A percentile compares a stretch with the other conserved stretches of the same genome.
Conservation (phyloP, 2,888 invertebrate genomes). For the Hylaea fasciaria region DNA sequence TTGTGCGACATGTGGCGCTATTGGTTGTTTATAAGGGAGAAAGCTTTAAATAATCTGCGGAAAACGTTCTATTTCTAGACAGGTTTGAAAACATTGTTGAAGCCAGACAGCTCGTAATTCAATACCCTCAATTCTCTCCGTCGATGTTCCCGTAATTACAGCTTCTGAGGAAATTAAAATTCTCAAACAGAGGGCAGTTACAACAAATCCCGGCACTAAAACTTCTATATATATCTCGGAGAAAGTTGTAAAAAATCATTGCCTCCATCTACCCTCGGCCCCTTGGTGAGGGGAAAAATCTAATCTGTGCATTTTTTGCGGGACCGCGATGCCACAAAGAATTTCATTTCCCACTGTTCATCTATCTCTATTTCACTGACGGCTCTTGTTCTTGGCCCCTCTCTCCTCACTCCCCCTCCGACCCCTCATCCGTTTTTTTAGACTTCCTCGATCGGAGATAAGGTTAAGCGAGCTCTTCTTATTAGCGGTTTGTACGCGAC, state of each 20-base stretch:
- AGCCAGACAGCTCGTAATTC: constrained; percentile 32
- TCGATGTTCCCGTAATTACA: constrained; percentile 36
- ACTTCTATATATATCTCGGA: constrained; percentile 80
- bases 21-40: too few species aligned
- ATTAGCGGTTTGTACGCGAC: constrained; percentile 78
- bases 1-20: too few species aligned
- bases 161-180: constrained; percentile 82
- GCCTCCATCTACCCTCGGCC: constrained; percentile 81
- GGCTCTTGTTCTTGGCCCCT: constrained; percentile 81
- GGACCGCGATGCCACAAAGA: constrained; percentile 86
- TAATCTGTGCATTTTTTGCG: constrained; percentile 86
- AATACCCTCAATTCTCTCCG: constrained; percentile 32
- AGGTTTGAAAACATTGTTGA: constrained; percentile 5
- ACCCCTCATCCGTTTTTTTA: constrained; percentile 78
- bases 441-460: constrained; percentile 83
- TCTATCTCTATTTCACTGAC: constrained; percentile 86
- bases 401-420: constrained; percentile 55
- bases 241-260: constrained; percentile 85
- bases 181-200: constrained; percentile 81
- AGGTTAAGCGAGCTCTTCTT: constrained; percentile 82
- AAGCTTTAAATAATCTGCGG: too few species aligned
- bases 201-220: constrained; percentile 83
- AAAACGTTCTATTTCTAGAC: constrained; percentile 11
- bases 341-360: constrained; percentile 86
- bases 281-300: constrained; percentile 83